Conservation (phyloP, 2,113 vertebrate species). For the Apodemus speciosus region DNA sequence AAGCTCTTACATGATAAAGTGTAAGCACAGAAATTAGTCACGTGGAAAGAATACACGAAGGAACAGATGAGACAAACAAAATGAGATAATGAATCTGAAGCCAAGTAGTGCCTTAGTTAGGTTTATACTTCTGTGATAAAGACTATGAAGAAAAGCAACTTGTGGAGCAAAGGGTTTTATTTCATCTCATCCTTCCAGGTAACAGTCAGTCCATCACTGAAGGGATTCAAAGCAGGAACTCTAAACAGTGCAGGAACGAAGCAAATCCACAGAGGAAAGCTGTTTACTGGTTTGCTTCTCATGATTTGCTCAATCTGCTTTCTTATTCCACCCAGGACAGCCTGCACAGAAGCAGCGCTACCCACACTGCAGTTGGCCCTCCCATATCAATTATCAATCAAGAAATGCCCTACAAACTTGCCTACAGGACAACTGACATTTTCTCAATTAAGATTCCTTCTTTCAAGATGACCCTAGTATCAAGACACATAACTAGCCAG, state of each 20-base stretch:
- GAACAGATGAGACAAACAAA: neutral
- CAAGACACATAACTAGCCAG: neutral
- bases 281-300: neutral
- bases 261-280: neutral
- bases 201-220: neutral
- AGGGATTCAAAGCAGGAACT: neutral
- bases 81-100: neutral
- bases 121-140: neutral
- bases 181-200: neutral
- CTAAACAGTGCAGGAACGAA: too few species aligned
- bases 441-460: neutral
- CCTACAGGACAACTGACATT: neutral
- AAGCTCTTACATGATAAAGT: constrained; percentile 17
- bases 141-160: neutral
- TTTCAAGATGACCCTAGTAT: neutral
- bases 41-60: neutral
- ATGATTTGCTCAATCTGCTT: neutral
- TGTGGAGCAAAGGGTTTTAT: neutral
- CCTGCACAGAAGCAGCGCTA: neutral
- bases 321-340: neutral
- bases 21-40: neutral
- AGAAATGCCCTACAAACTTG: neutral
- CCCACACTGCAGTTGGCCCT: neutral
- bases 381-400: neutral
- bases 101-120: neutral